Evolutionary conservation across 2,888 invertebrate species (phyloP).

Genomic region (Dasysyrphus albostriatus): DNA sequence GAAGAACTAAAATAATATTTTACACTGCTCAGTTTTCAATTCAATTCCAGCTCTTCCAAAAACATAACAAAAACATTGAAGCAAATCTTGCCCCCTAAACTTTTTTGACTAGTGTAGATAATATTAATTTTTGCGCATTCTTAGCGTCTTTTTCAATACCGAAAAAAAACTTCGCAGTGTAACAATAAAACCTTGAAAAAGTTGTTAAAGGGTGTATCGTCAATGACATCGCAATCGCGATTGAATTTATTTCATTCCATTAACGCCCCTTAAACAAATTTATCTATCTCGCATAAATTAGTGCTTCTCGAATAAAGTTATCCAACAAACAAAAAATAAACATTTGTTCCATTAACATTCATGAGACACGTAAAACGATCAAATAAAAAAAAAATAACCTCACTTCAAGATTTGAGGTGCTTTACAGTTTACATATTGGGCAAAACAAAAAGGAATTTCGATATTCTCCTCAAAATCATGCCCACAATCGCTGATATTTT

Average conservation of each 20-base stretch:
- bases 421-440: background rate
- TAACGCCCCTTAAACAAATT: conserved; percentile 45
- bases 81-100: too few relatives aligned
- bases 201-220: conserved; percentile 53
- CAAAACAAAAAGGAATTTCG: conserved; percentile 42
- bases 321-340: conserved; percentile 17
- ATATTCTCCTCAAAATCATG: conserved; percentile 43
- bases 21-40: too few relatives aligned
- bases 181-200: conserved; percentile 6
- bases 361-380: conserved; percentile 33
- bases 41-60: too few relatives aligned
- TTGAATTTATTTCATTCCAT: conserved; percentile 13
- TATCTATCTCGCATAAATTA: conserved; percentile 22
- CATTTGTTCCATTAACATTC: conserved; percentile 32
- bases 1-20: too few relatives aligned
- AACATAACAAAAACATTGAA: too few relatives aligned
- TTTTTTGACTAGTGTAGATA: too few relatives aligned
- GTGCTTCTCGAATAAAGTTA: conserved; percentile 3
- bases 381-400: conserved; percentile 2
- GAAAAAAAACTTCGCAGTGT: conserved; percentile 3
- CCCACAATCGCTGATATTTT: conserved; percentile 58
- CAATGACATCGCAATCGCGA: conserved; percentile 37
- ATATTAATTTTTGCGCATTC: too few relatives aligned
- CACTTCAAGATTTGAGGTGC: background rate
- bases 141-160: too few relatives aligned